These are phyloP conservation scores for Polyploca ridens DNA, from an alignment of 2,888 invertebrate species.

Conservation along the genomic window DNA sequence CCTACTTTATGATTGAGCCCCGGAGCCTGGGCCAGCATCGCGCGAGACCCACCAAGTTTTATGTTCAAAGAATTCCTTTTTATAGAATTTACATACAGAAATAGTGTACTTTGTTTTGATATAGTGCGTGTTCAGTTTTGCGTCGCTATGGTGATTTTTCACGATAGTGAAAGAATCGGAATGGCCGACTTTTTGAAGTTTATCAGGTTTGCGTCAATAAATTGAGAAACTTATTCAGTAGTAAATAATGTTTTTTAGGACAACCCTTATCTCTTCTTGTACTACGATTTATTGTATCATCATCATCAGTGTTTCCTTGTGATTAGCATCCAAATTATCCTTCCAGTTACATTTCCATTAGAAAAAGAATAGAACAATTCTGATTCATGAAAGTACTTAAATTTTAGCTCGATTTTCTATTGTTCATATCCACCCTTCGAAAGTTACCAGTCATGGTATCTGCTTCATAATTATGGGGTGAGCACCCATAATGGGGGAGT, in stretches of 20 bases:
- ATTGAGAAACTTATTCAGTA: no score
- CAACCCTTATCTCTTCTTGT: no score
- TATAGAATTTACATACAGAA: slow-evolving; percentile 53
- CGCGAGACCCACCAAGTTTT: slow-evolving; percentile 43
- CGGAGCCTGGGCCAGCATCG: slow-evolving; percentile 38
- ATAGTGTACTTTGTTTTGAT: slow-evolving; percentile 48
- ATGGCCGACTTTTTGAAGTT: neutral
- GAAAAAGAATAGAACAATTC: neutral
- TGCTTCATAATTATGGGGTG: slow-evolving; percentile 44
- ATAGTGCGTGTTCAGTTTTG: slow-evolving; percentile 36
- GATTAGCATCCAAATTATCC: neutral
- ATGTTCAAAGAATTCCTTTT: slow-evolving; percentile 47
- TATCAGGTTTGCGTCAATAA: neutral
- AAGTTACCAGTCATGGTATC: slow-evolving; percentile 31
- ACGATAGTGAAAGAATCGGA: slow-evolving; percentile 2
- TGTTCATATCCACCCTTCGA: slow-evolving; percentile 14
- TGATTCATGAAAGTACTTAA: neutral
- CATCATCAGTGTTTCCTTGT: neutral
- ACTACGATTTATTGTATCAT: no score
- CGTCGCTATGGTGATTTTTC: slow-evolving; percentile 32
- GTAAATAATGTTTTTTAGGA: no score
- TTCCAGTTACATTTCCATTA: neutral
- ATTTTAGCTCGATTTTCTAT: slow-evolving; percentile 10
- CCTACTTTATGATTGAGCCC: slow-evolving; percentile 50
- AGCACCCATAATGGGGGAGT: slow-evolving; percentile 39